Conservation (phyloP, 2,888 invertebrate species). For the Scrobipalpa atriplicella region DNA sequence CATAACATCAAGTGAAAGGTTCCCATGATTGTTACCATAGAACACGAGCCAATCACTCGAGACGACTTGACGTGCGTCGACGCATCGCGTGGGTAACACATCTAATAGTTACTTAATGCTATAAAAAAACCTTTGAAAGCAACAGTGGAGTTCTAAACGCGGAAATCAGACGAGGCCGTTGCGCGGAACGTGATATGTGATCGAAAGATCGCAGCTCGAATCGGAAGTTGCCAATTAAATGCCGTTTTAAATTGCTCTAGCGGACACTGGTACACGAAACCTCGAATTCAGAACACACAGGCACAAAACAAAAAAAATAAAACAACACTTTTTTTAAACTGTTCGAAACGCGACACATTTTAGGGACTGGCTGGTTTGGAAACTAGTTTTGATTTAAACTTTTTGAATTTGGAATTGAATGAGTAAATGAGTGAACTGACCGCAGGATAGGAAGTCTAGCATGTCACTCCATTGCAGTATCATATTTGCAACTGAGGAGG, state of each 20-base stretch:
- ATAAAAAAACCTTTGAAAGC: constrained; percentile 66
- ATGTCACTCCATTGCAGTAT: constrained; percentile 79
- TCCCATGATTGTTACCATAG: constrained; percentile 54
- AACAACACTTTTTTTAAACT: constrained; percentile 10
- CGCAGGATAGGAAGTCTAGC: constrained; percentile 74
- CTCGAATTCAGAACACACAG: constrained; percentile 12
- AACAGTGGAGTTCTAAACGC: constrained; percentile 59
- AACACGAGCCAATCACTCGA: constrained; percentile 41
- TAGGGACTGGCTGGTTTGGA: constrained; percentile 10
- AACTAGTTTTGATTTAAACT: constrained; percentile 14
- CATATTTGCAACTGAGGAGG: constrained; percentile 72
- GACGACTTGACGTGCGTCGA: constrained; percentile 46
- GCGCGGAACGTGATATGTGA: constrained; percentile 51
- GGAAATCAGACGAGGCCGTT: constrained; percentile 54
- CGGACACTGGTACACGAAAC: constrained; percentile 16
- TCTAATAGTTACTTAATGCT: constrained; percentile 51
- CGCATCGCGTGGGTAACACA: constrained; percentile 59
- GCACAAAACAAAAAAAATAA: not conserved
- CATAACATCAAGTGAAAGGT: constrained; percentile 64
- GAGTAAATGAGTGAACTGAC: constrained; percentile 57
- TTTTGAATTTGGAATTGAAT: constrained; percentile 15
- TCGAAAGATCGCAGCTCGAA: constrained; percentile 44
- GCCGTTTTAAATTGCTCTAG: constrained; percentile 30
- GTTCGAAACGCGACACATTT: constrained; percentile 15
- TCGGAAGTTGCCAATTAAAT: constrained; percentile 39